These are phyloP conservation scores for Aplysia californica DNA, from an alignment of 1,140 invertebrate genomes.

Conservation along the genomic window DNA sequence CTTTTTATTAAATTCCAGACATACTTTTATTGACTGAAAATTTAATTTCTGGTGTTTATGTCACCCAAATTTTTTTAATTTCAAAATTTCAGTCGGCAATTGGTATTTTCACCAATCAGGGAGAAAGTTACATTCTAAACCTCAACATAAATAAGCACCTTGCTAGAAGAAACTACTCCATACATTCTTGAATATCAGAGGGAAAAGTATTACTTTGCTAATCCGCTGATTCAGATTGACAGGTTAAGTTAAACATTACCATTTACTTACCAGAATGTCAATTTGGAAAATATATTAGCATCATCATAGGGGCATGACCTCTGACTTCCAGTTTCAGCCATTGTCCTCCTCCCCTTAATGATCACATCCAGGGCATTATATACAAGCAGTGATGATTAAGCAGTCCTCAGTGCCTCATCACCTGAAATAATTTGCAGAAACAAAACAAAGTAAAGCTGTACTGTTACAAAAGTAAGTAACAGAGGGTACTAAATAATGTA, in stretches of 20 bases:
- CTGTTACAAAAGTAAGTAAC: too few species aligned
- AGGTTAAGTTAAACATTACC: background rate
- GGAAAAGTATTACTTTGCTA: too few species aligned
- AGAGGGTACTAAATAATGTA: too few species aligned
- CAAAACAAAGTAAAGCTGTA: too few species aligned
- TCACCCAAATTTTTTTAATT: too few species aligned
- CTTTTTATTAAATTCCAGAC: background rate
- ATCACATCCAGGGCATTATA: too few species aligned
- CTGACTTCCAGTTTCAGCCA: constrained; percentile 12
- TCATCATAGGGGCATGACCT: constrained; percentile 29
- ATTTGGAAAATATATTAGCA: constrained; percentile 29
- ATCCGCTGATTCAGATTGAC: too few species aligned
- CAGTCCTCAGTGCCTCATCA: too few species aligned
- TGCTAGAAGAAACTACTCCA: background rate
- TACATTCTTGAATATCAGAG: background rate
- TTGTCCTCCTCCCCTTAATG: constrained; percentile 10
- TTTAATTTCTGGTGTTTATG: background rate
- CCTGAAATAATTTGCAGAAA: too few species aligned
- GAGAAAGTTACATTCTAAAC: background rate
- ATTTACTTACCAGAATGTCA: constrained; percentile 32
- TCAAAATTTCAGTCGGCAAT: background rate
- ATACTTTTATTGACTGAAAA: background rate
- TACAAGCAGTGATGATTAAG: too few species aligned
- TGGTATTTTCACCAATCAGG: too few species aligned
- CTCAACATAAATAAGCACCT: background rate